Base-by-base conservation (phyloP, 2,113 vertebrate species). In the Procavia capensis region DNA sequence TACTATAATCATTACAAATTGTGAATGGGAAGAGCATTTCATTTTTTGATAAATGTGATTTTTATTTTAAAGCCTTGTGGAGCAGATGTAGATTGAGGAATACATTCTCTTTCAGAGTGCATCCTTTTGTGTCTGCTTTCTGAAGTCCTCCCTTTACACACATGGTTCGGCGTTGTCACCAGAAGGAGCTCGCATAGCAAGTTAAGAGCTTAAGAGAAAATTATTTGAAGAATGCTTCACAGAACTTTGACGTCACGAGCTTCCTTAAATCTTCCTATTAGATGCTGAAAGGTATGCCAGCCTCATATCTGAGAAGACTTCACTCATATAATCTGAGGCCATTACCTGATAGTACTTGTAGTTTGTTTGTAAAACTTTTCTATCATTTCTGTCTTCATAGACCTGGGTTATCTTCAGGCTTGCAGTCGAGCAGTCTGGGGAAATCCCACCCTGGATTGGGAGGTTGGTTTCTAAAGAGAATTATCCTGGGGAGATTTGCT, bases 1-100 rank as follows among this genome's bases (percentile, higher is more conserved):
- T 63, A 68, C 59, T 68, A 39, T 93, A 63, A 97, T 95, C 88
- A 90, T 45, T 90, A 27, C 74, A 95, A 88, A 94, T 96, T 88
- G 92, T 92, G 95, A 94, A 95, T 81, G 61, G 88, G 66, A 85
- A 34, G 78, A 82, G 6, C 54, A 6, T 25, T 88, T n/a, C n/a
- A 36, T 94, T 78, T 95, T 96, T 63, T 82, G 81, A 94, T 79
- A 93, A 68, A 68, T 74, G 84, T 54, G 75, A 29, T 39, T 24
- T 72, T 41, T 80, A 45, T 39, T 50, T 79, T 81, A 76, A 85
- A 95, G 87, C 29, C 19, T 45, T 45, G 39, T 47, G 87, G 78
- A 88, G 61, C 81, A 92, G 72, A 88, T 81, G 78, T 59, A 27
- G 25, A 70, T 63, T 25, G 39, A 82, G 74, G 76, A 61, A 63